A percentile compares a stretch with the other conserved stretches of the same genome.
Evolutionary conservation across 2,797 vertebrate genomes (phyloP).

Genomic region (Perodicticus potto): DNA sequence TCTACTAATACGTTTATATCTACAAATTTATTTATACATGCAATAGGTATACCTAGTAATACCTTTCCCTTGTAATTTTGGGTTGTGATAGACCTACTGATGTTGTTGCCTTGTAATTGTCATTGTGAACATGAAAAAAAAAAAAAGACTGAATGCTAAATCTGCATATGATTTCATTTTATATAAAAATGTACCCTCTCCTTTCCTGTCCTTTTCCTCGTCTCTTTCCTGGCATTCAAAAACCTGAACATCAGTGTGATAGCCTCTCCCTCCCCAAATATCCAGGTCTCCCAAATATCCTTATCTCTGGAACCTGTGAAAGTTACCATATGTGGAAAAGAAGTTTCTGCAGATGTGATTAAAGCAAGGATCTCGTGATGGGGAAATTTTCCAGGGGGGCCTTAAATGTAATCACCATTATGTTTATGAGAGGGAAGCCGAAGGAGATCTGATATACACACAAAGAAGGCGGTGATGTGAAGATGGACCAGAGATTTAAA

Average conservation of each 20-base stretch:
- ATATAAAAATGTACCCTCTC: background rate
- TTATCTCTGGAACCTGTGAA: background rate
- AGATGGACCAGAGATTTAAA: background rate
- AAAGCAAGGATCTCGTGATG: background rate
- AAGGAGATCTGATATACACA: background rate
- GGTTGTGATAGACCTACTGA: background rate
- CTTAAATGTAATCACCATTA: background rate
- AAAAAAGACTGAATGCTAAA: background rate
- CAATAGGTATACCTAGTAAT: background rate
- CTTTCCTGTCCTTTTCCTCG: background rate
- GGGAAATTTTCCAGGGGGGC: background rate
- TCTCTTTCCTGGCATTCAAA: constrained; percentile 22
- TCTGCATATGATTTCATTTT: constrained; percentile 41
- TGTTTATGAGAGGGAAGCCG: background rate
- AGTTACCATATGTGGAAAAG: constrained; percentile 8
- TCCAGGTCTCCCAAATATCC: background rate
- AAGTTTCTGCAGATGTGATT: background rate
- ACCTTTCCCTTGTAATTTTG: background rate
- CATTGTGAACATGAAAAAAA: background rate
- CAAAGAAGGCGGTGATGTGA: background rate
- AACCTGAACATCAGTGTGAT: background rate
- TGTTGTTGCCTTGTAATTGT: background rate
- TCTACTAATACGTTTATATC: background rate
- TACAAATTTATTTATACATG: background rate
- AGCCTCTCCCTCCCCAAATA: background rate